Conservation (phyloP, 2,888 invertebrate genomes). For the Malacosoma neustria region DNA sequence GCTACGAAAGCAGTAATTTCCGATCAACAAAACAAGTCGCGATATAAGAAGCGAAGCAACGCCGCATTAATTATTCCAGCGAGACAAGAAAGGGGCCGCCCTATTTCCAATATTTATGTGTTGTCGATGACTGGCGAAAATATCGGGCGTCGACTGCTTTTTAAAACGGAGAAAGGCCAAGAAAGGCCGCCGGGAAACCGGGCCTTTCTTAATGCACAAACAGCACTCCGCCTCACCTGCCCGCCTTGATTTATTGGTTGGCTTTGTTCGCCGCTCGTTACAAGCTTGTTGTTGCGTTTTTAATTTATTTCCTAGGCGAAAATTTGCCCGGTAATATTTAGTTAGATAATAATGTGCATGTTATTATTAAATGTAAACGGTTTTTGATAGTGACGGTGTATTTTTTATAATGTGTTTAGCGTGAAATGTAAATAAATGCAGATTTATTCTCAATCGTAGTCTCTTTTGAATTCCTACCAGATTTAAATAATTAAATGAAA, state of each 20-base stretch:
- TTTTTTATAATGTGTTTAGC: too few relatives aligned
- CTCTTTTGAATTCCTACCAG: too few relatives aligned
- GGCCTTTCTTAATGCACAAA: constrained; percentile 72
- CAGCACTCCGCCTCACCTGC: constrained; percentile 66
- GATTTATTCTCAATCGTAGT: too few relatives aligned
- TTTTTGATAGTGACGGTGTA: not conserved
- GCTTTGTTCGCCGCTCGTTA: constrained; percentile 69
- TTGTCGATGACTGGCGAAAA: constrained; percentile 73
- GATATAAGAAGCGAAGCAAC: constrained; percentile 65
- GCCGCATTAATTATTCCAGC: constrained; percentile 68
- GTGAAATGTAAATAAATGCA: too few relatives aligned
- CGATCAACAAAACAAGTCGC: constrained; percentile 57
- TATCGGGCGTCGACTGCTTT: constrained; percentile 72
- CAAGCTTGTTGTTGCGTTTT: constrained; percentile 74
- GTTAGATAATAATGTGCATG: constrained; percentile 48
- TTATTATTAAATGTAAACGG: constrained; percentile 20
- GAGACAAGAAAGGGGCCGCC: constrained; percentile 71
- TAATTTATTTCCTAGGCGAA: constrained; percentile 68
- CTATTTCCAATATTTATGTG: constrained; percentile 76
- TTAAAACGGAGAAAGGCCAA: constrained; percentile 72
- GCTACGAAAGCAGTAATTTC: constrained; percentile 44
- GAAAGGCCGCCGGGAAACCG: constrained; percentile 65
- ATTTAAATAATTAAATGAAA: too few relatives aligned
- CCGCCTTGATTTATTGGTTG: constrained; percentile 68
- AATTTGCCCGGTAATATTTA: constrained; percentile 65